Evolutionary conservation across 2,113 vertebrate genomes (phyloP).

Genomic region (Alligator mississippiensis): DNA sequence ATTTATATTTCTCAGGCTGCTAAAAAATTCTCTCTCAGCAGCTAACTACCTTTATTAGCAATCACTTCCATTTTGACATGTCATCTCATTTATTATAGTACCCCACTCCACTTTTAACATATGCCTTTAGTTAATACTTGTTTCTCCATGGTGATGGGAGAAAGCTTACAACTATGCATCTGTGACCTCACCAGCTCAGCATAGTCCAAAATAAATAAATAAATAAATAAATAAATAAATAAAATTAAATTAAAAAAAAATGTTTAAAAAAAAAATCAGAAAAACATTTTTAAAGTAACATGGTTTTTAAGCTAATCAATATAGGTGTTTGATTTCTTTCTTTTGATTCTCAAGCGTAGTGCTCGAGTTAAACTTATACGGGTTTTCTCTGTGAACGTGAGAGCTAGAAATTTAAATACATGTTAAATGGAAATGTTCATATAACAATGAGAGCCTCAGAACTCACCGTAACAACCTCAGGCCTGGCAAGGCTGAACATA

Average conservation of each 20-base stretch:
- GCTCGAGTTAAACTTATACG: fast-evolving
- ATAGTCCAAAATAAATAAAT: no score
- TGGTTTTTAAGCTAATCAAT: neutral
- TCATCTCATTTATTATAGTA: neutral
- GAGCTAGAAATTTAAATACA: neutral
- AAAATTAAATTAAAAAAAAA: neutral
- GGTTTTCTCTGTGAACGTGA: neutral
- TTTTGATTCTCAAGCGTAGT: neutral
- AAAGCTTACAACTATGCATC: neutral
- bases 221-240: no score
- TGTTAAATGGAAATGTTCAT: no score
- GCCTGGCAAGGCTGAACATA: neutral
- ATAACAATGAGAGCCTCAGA: no score
- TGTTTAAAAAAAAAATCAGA: neutral
- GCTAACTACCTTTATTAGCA: neutral
- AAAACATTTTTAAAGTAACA: neutral
- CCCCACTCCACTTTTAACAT: neutral
- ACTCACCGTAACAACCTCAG: no score
- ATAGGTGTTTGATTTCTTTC: neutral
- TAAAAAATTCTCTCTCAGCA: neutral
- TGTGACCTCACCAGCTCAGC: neutral
- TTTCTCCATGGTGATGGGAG: neutral
- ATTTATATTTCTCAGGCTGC: neutral
- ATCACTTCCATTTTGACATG: neutral
- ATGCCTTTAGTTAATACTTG: neutral